Evolutionary conservation across 2,113 vertebrate species (phyloP), one percentile per base, ranked within the genome.

Genomic region (Aldabrachelys gigantea): DNA sequence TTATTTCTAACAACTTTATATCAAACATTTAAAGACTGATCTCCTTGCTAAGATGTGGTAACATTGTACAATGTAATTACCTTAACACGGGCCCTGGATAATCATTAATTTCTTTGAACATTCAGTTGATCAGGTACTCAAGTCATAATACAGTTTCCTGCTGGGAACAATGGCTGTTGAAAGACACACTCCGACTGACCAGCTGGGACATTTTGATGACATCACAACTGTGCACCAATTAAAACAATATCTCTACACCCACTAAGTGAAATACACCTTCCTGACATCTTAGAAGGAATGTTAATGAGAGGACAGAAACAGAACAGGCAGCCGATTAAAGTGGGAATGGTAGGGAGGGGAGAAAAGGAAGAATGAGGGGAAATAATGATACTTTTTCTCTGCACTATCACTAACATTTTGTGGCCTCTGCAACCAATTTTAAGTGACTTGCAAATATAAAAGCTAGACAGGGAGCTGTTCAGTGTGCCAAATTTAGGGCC

Each of bases 271-370:
- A 76, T 25, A 76, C 12, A 5, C 13, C 41, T 47, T 41, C 41
- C 75, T 44, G 75, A 44, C 41, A 24, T 44, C 25, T 7, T 76
- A 25, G 75, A 76, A 47, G 25, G 41, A 76, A 41, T 11, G 50
- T 29, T 85, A 69, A 25, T 29, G 12, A 47, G 76, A 31, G 76
- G 0, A 83, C 44, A 14, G 91, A 44, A 29, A 4, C 22, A 52
- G 78, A 79, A 4, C 3, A 54, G 22, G 13, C 4, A 12, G 50
- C 13, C 47, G 88, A 6, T 0, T 0, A 13, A 25, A 79, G 38
- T 54, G 16, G 65, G 85, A 44, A 41, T 24, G 27, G 25, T 69
- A 1, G 0, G 11, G 35, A 86, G 4, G 2, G 52, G 49, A 80
- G 49, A n/a, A 54, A 52, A 0, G 1, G 17, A 82, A 85, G 27